Evolutionary conservation across 2,888 invertebrate genomes (phyloP).

Genomic region (Siphlonurus alternatus): DNA sequence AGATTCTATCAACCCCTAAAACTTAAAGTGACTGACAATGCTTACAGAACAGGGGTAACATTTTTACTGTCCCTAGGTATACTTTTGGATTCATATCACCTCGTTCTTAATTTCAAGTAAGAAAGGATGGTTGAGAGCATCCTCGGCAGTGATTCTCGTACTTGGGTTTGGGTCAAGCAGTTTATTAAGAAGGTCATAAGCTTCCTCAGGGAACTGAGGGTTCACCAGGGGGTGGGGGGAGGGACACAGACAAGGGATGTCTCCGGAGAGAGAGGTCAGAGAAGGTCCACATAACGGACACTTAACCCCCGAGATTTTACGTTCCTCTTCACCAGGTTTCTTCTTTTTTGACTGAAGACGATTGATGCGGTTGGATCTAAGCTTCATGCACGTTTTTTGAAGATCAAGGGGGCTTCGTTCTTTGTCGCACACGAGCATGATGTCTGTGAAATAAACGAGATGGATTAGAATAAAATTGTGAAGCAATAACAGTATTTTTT

Average conservation of each 20-base stretch:
- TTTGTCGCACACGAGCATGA: background rate
- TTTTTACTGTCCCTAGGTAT: too few relatives aligned
- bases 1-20: too few relatives aligned
- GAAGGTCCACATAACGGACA: background rate
- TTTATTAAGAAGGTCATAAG: slow-evolving; percentile 51
- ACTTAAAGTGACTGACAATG: too few relatives aligned
- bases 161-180: slow-evolving; percentile 66
- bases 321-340: too few relatives aligned
- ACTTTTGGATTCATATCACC: too few relatives aligned
- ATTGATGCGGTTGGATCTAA: background rate
- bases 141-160: slow-evolving; percentile 50
- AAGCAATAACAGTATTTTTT: too few relatives aligned
- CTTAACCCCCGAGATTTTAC: background rate
- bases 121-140: slow-evolving; percentile 62
- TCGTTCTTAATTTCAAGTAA: too few relatives aligned
- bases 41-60: too few relatives aligned
- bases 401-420: background rate
- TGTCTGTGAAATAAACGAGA: background rate
- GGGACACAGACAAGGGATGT: background rate
- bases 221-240: background rate
- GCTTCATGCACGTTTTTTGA: background rate
- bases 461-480: too few relatives aligned
- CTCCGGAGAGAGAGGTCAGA: background rate
- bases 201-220: slow-evolving; percentile 42
- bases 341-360: background rate